Evolutionary conservation across 2,888 invertebrate genomes (phyloP).

Genomic region (Hyppa rectilinea): DNA sequence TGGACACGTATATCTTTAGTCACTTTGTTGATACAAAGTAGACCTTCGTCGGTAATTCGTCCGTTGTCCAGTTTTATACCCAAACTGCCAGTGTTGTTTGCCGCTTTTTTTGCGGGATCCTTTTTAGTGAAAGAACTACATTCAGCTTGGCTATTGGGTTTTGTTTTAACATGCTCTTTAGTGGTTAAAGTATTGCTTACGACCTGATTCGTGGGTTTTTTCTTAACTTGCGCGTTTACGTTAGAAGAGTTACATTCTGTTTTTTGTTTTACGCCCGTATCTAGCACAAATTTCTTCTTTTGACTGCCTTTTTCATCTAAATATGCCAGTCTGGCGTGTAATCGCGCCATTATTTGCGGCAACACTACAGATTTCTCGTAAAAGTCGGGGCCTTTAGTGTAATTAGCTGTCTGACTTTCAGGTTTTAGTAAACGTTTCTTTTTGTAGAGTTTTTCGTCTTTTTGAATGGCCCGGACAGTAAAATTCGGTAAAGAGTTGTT

Average conservation of each 20-base stretch:
- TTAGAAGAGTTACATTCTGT: constrained; percentile 4
- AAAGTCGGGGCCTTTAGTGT: constrained; percentile 72
- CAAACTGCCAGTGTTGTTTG: background rate
- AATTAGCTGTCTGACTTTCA: constrained; percentile 58
- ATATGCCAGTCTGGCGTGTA: constrained; percentile 56
- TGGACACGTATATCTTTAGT: constrained; percentile 22
- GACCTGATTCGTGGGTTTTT: background rate
- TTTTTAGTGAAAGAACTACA: background rate
- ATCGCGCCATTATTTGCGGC: constrained; percentile 71
- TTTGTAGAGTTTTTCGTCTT: constrained; percentile 68
- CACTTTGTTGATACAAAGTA: constrained; percentile 4
- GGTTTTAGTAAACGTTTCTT: constrained; percentile 62
- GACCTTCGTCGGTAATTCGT: background rate
- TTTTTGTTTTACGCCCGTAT: constrained; percentile 9
- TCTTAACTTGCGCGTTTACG: background rate
- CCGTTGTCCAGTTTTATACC: background rate
- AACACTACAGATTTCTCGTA: constrained; percentile 71
- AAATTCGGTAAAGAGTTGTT: constrained; percentile 23
- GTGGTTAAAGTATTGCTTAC: too few species aligned
- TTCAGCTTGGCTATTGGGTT: background rate
- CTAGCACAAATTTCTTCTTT: constrained; percentile 41
- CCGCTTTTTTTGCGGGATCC: background rate
- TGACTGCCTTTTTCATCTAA: constrained; percentile 30
- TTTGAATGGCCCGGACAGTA: constrained; percentile 55
- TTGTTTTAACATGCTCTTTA: background rate